Evolutionary conservation across 2,888 invertebrate species (phyloP), one percentile per base, ranked within the genome.

Genomic region (Stenotaenia linearis): DNA sequence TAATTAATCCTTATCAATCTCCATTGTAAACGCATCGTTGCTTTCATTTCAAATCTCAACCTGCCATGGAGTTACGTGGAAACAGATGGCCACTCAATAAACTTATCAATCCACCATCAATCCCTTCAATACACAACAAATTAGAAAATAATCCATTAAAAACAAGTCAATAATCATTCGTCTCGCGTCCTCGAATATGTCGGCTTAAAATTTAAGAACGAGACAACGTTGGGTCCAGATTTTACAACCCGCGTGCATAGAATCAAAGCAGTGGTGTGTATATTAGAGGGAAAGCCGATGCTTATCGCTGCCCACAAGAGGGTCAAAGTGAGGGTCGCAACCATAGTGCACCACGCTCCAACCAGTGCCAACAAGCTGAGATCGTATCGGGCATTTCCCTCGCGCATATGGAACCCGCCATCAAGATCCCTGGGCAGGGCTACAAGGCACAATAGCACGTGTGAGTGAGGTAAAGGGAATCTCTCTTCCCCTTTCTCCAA

Each of bases 371-470:
- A 61, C 61, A 61, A 25, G 25, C 61, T 25, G 15, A 61, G 61
- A 61, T 61, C 25, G 1, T 61, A 61, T 61, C 61, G 7, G 61
- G 9, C 61, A 61, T 61, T 61, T 61, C 21, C 61, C 61, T 25
- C 28, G 61, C 61, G 61, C 61, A 61, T 61, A 61, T 61, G 61
- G 61, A 61, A 23, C 61, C 61, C 61, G 61, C 61, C 61, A 61
- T 61, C 61, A 61, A 61, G 61, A 61, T 61, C 61, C 61, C 61
- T 7, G 23, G 12, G n/a, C 61, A 7, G 15, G n/a, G 61, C 61
- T 25, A 61, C 61, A 61, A 61, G 61, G 61, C 61, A 61, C 61
- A 61, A 61, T 61, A 25, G 61, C 61, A 61, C 61, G 61, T 61
- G 61, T 25, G 61, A 25, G 25, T 12, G 61, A 25, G 25, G 23